phyloP scores from a whole-genome alignment of 2,888 invertebrate species.

The Aphrophora alni region DNA sequence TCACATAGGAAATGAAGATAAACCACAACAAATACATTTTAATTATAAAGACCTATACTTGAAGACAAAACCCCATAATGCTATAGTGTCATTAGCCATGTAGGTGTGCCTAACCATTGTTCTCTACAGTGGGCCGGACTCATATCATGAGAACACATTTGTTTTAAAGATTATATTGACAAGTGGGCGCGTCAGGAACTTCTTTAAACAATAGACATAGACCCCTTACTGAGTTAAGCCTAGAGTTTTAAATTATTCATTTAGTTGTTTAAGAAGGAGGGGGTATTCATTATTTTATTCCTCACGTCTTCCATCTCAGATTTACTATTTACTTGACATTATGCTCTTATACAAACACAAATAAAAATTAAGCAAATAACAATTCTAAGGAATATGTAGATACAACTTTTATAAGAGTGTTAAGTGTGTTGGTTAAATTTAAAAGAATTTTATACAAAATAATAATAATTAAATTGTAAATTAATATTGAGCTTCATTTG shows the following conservation, averaged over 20 bases:
- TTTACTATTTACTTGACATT: background rate
- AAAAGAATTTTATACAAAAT: too few species aligned
- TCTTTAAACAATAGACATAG: background rate
- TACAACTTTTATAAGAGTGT: too few species aligned
- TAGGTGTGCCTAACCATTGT: background rate
- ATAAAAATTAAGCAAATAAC: too few species aligned
- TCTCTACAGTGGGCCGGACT: background rate
- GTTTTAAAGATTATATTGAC: constrained; percentile 6
- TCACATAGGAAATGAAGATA: too few species aligned
- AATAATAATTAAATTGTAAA: too few species aligned
- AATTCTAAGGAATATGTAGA: too few species aligned
- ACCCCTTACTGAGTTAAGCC: constrained; percentile 1
- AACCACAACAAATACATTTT: background rate
- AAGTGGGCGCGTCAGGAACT: background rate
- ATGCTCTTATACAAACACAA: background rate
- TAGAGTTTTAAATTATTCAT: constrained; percentile 4
- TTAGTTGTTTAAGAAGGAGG: background rate
- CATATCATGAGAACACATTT: background rate
- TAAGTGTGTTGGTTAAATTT: too few species aligned
- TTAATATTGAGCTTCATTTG: too few species aligned
- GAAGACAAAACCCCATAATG: background rate
- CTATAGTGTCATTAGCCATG: background rate
- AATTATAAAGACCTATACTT: background rate
- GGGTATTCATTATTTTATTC: constrained; percentile 3
- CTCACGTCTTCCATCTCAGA: background rate